A percentile compares a stretch with the other conserved stretches of the same genome.
These are phyloP conservation scores for Arremon aurantiirostris DNA, from an alignment of 2,797 vertebrate genomes.

Conservation along the genomic window DNA sequence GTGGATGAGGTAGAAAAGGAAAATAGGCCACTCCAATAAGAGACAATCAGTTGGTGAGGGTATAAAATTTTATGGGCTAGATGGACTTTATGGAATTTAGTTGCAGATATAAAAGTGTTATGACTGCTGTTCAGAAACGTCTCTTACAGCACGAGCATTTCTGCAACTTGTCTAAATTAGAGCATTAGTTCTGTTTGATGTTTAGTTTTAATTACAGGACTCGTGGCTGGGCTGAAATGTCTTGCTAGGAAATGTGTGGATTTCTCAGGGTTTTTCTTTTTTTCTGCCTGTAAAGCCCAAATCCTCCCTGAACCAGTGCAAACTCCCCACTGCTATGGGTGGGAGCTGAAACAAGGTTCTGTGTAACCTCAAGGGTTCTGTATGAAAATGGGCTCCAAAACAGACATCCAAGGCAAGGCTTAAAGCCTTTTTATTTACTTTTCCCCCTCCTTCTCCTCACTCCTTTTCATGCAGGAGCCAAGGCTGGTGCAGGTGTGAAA, in stretches of 20 bases:
- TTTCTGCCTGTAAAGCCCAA: neutral
- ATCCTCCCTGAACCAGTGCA: neutral
- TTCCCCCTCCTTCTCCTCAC: fast-evolving
- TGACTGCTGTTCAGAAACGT: neutral
- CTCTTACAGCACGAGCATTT: neutral
- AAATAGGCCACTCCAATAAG: neutral
- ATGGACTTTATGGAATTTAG: neutral
- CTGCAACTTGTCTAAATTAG: neutral
- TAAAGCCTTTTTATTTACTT: neutral
- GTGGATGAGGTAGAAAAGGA: neutral
- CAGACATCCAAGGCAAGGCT: neutral
- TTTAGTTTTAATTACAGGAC: neutral
- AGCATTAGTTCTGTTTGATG: neutral
- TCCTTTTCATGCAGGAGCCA: neutral
- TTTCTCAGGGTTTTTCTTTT: neutral
- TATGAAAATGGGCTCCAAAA: neutral
- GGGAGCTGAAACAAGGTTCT: neutral
- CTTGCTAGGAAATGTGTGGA: neutral
- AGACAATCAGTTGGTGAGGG: neutral
- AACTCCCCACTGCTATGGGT: fast-evolving
- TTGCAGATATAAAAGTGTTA: neutral
- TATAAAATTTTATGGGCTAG: neutral
- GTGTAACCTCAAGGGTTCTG: neutral
- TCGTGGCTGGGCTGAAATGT: neutral
- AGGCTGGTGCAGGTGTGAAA: neutral